phyloP scores from a whole-genome alignment of 2,113 vertebrate species.

The Pycnonotus jocosus region DNA sequence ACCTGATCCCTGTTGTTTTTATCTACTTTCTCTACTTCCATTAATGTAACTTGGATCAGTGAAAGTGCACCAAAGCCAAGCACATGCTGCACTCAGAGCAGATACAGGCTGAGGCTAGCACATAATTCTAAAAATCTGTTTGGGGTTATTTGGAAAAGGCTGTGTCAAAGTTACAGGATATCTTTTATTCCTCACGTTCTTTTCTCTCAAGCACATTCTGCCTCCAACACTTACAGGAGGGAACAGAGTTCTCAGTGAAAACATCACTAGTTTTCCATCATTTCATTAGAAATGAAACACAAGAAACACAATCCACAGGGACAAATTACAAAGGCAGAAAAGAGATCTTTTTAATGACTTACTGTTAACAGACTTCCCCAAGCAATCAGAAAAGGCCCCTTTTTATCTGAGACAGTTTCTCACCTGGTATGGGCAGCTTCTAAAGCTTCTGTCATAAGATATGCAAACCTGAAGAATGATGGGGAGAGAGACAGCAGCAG shows the following conservation, averaged over 20 bases:
- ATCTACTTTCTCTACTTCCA: not conserved
- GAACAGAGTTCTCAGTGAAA: not conserved
- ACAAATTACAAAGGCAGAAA: conserved; percentile 68
- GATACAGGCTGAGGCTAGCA: not conserved
- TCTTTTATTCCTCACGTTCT: not conserved
- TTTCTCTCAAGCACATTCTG: not conserved
- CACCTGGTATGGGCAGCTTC: conserved; percentile 46
- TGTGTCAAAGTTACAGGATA: not conserved
- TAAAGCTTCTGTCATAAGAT: conserved; percentile 59
- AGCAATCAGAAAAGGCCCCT: conserved; percentile 48
- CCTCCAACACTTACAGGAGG: not conserved
- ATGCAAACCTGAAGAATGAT: conserved; percentile 43
- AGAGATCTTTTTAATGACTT: conserved; percentile 70
- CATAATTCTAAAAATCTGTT: not conserved
- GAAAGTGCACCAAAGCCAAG: not conserved
- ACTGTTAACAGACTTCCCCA: conserved; percentile 70
- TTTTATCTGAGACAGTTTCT: conserved; percentile 64
- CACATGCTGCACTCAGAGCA: not conserved
- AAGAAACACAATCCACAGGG: conserved; percentile 60
- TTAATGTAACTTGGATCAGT: not conserved
- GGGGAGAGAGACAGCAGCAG: not conserved
- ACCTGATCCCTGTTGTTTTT: not conserved
- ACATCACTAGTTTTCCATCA: conserved; percentile 5
- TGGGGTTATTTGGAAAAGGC: not conserved
- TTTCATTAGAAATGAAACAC: conserved; percentile 43